Base-by-base conservation (phyloP, 1,140 invertebrate species). In the Stenopsyche tienmushanensis region DNA sequence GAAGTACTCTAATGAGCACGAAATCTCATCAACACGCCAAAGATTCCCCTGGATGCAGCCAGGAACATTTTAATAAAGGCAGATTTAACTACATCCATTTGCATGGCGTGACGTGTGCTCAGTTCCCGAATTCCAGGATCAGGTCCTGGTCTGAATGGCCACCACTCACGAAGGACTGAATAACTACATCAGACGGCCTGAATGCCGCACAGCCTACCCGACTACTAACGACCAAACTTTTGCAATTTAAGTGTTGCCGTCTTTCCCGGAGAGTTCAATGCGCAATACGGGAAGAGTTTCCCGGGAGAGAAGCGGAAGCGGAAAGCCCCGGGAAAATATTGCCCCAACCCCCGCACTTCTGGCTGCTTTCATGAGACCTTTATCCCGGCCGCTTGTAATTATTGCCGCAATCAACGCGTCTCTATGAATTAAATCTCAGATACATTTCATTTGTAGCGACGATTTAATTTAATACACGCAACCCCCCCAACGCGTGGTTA, bases 171-270 rank as follows among this genome's bases (percentile, higher is more conserved):
- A 34, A 5, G 13, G 5, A 7, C 13, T 13, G 13, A 34, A 34
- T 34, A 34, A 34, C 5, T 34, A 34, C 5, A 34, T 34, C 29
- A 34, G 29, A 49, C 44, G 47, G 2, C 47, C 10, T 23, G 47
- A 49, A 21, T 18, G 21, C 47, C 17, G 47, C 15, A 34, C 5
- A 21, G 47, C 47, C 47, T 49, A 49, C 10, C 15, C 47, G 47
- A 49, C 47, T 21, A 10, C 47, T 49, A 49, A 49, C 47, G 47
- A 49, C 47, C 17, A 49, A 49, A 49, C 15, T 49, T 49, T 49
- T 20, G 15, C 47, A 49, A 49, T 5, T 49, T 49, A 49, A 49
- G 17, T 18, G 47, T 49, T 23, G 15, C 15, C 47, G 47, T 49
- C 3, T 49, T 49, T 23, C 15, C 15, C 3, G 47, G 1, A 9